Percentiles rank a stretch among this genome's conserved stretches.
Evolutionary conservation across 2,888 invertebrate species (phyloP).

Genomic region (Ichneumon xanthorius): DNA sequence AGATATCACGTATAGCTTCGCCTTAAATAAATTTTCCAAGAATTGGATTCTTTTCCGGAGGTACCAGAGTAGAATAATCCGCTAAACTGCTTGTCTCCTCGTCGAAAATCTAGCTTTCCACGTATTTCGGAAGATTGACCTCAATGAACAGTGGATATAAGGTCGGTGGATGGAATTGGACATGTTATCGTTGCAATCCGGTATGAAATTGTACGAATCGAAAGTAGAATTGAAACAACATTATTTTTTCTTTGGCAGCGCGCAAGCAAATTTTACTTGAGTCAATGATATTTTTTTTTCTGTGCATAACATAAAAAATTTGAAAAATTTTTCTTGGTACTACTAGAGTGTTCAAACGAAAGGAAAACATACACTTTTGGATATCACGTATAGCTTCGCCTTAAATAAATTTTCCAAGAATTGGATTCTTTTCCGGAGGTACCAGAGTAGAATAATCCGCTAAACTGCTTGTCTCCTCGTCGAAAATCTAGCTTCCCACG

Average conservation of each 20-base stretch:
- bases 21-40: background rate
- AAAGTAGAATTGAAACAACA: too few relatives aligned
- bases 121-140: slow-evolving; percentile 30
- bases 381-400: background rate
- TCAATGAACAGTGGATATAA: slow-evolving; percentile 54
- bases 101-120: background rate
- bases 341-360: background rate
- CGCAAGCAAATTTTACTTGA: too few relatives aligned
- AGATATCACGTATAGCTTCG: background rate
- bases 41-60: background rate
- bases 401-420: background rate
- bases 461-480: background rate
- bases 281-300: too few relatives aligned
- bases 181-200: too few relatives aligned
- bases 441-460: background rate
- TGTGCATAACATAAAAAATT: too few relatives aligned
- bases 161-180: slow-evolving; percentile 24
- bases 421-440: background rate
- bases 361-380: background rate
- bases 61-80: background rate
- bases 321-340: background rate
- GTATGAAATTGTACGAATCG: too few relatives aligned
- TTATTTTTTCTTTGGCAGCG: too few relatives aligned
- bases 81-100: background rate
- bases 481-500: background rate